A percentile compares a stretch with the other conserved stretches of the same genome.
Conservation (phyloP, 2,113 vertebrate genomes). For the Pteruthius melanotis region DNA sequence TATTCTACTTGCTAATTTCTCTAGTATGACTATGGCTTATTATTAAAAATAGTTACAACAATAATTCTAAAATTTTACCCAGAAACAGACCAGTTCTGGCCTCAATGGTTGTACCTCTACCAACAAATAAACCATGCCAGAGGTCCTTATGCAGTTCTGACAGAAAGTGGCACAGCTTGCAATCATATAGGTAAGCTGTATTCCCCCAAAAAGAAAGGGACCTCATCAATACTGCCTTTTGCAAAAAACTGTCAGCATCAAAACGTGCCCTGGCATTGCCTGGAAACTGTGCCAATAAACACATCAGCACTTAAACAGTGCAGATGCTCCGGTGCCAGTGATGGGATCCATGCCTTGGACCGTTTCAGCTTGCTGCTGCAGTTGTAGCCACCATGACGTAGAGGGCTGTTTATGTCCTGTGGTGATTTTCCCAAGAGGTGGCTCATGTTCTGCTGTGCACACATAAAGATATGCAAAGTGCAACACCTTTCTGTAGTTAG, state of each 20-base stretch:
- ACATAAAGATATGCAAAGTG: background rate
- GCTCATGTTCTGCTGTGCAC: background rate
- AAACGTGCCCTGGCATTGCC: background rate
- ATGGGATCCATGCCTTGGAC: background rate
- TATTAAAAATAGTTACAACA: background rate
- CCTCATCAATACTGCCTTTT: background rate
- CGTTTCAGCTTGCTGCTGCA: background rate
- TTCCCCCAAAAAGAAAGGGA: background rate
- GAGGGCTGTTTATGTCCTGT: background rate
- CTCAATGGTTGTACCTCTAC: background rate
- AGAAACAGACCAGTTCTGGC: background rate
- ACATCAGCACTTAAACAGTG: background rate
- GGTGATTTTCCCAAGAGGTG: background rate
- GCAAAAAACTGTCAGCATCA: background rate
- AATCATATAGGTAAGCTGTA: accelerated
- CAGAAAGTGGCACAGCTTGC: background rate
- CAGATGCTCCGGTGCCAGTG: background rate
- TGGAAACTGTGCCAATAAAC: background rate
- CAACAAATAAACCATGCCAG: background rate
- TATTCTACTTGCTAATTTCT: background rate
- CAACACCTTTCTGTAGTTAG: background rate
- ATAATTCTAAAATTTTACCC: background rate
- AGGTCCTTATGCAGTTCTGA: background rate
- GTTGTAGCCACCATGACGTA: accelerated
- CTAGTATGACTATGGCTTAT: background rate